Percentiles rank a stretch among this genome's conserved stretches.
These are phyloP conservation scores for Mormyrus iriodes DNA, from an alignment of 2,113 vertebrate genomes.

Conservation along the genomic window DNA sequence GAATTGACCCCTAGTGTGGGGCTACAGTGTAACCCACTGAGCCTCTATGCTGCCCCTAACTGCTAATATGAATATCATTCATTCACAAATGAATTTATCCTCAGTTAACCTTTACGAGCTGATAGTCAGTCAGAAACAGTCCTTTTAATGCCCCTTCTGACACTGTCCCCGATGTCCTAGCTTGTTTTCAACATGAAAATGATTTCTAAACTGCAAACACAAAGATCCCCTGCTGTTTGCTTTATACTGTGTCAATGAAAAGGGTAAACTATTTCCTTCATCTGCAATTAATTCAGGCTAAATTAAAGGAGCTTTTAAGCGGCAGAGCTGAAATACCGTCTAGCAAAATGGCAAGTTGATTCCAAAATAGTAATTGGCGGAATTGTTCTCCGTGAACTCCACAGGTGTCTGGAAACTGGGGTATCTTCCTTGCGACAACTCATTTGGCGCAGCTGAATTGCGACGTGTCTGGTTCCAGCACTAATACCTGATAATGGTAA, in stretches of 20 bases:
- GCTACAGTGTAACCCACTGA: background rate
- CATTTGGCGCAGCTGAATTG: background rate
- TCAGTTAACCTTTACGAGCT: background rate
- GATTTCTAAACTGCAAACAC: background rate
- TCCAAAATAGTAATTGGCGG: background rate
- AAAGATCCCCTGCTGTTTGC: background rate
- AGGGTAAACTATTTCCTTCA: background rate
- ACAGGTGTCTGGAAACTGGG: background rate
- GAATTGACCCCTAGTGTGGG: background rate
- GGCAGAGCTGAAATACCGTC: background rate
- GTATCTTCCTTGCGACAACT: background rate
- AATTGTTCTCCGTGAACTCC: background rate
- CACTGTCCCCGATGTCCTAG: background rate
- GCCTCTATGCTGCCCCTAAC: background rate
- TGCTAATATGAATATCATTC: background rate
- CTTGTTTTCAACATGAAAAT: background rate
- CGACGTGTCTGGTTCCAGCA: background rate
- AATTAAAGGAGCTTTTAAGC: background rate
- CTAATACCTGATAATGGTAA: conserved; percentile 2
- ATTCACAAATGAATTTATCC: background rate
- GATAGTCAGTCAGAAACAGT: background rate
- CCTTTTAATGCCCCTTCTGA: background rate
- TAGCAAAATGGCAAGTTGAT: background rate
- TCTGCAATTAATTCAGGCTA: background rate
- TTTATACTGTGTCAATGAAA: background rate